Percentiles rank a stretch among this genome's conserved stretches.
phyloP scores from a whole-genome alignment of 1,140 invertebrate species.

The Drosophila arizonae region DNA sequence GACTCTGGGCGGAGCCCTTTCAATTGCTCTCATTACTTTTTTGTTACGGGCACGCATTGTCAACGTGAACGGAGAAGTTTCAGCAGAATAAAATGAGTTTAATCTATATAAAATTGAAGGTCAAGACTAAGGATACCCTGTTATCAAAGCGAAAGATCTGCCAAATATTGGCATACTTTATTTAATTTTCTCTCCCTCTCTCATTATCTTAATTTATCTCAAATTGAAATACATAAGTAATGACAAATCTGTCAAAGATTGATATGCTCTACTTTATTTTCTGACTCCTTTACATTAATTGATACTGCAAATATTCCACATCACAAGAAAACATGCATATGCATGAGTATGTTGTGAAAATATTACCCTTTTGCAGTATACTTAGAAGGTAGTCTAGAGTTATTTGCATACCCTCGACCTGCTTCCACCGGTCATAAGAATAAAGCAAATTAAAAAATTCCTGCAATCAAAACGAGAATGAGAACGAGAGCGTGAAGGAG shows the following conservation, averaged over 20 bases:
- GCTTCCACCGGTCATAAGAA: background rate
- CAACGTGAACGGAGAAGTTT: conserved; percentile 19
- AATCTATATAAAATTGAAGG: background rate
- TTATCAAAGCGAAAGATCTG: background rate
- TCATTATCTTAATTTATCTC: too few species aligned
- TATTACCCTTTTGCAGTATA: background rate
- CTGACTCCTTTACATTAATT: too few species aligned
- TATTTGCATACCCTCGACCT: background rate
- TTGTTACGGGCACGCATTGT: conserved; percentile 38
- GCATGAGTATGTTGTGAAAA: too few species aligned
- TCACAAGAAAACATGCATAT: too few species aligned
- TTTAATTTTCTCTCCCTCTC: too few species aligned
- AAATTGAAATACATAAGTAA: background rate
- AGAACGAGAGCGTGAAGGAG: too few species aligned
- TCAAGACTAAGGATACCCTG: background rate
- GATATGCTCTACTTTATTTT: background rate
- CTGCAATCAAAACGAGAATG: conserved; percentile 1
- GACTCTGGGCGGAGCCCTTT: conserved; percentile 6
- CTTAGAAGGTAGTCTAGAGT: too few species aligned
- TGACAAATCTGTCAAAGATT: too few species aligned
- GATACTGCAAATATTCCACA: too few species aligned
- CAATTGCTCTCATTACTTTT: conserved; percentile 44
- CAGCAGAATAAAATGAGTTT: background rate
- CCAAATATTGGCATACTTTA: too few species aligned
- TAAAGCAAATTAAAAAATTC: conserved; percentile 37